Evolutionary conservation across 1,140 invertebrate genomes (phyloP).

Genomic region (Zophobas morio): DNA sequence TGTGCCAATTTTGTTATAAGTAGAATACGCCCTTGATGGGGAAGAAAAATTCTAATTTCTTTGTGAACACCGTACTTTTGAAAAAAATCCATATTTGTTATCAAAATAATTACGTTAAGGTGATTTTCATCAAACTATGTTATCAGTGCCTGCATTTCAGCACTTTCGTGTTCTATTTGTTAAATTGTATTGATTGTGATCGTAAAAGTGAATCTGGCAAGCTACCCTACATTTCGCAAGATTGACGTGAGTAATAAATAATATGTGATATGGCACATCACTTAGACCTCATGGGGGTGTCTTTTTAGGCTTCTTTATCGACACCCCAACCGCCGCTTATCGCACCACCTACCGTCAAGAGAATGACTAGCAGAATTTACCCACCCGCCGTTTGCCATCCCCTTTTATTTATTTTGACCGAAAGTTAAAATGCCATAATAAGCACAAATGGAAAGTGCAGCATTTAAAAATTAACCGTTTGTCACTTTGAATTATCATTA

Average conservation of each 20-base stretch:
- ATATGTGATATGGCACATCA: conserved; percentile 49
- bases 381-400: conserved; percentile 22
- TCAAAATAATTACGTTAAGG: too few species aligned
- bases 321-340: conserved; percentile 57
- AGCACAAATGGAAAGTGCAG: conserved; percentile 22
- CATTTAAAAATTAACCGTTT: conserved; percentile 44
- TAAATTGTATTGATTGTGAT: too few species aligned
- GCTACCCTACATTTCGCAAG: not conserved
- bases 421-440: conserved; percentile 45
- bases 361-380: conserved; percentile 53
- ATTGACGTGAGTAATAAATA: conserved; percentile 26
- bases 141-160: not conserved
- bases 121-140: not conserved
- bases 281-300: conserved; percentile 55
- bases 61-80: too few species aligned
- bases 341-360: conserved; percentile 53
- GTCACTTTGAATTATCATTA: conserved; percentile 46
- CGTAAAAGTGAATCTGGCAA: not conserved
- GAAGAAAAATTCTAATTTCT: too few species aligned
- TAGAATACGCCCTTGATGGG: too few species aligned
- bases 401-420: conserved; percentile 43
- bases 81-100: too few species aligned
- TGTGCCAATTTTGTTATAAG: too few species aligned
- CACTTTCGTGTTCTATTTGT: too few species aligned
- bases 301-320: conserved; percentile 57